These are phyloP conservation scores for Microtus oregoni DNA, from an alignment of 2,113 vertebrate genomes.

Conservation along the genomic window DNA sequence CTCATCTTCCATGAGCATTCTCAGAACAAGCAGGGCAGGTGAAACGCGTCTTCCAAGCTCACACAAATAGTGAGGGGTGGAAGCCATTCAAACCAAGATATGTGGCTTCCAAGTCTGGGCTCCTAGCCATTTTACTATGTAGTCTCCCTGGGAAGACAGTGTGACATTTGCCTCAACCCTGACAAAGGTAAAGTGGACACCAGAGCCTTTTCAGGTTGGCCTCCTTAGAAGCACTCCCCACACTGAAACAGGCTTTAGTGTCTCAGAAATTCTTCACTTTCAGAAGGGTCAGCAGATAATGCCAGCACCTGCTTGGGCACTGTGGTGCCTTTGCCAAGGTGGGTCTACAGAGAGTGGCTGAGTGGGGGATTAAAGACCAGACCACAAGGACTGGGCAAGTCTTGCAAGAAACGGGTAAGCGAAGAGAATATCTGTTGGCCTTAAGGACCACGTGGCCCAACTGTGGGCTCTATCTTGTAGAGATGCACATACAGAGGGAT, in stretches of 20 bases:
- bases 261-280: not conserved
- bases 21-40: not conserved
- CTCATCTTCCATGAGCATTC: not conserved
- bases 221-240: not conserved
- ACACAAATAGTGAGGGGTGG: not conserved
- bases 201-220: not conserved
- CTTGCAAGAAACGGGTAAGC: not conserved
- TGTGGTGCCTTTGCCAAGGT: rapidly evolving
- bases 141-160: not conserved
- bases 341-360: not conserved
- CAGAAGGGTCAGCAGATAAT: not conserved
- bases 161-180: not conserved
- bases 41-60: not conserved
- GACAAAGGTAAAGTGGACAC: not conserved
- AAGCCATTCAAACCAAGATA: not conserved
- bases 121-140: not conserved
- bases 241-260: not conserved
- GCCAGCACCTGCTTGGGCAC: not conserved
- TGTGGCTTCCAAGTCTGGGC: not conserved
- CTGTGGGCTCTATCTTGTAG: not conserved
- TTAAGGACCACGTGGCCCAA: not conserved
- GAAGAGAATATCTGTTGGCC: not conserved
- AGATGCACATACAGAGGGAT: not conserved
- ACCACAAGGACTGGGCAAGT: not conserved
- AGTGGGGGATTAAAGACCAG: not conserved